A percentile compares a stretch with the other conserved stretches of the same genome.
phyloP scores from a whole-genome alignment of 2,113 vertebrate species.

The Pygoscelis adeliae region DNA sequence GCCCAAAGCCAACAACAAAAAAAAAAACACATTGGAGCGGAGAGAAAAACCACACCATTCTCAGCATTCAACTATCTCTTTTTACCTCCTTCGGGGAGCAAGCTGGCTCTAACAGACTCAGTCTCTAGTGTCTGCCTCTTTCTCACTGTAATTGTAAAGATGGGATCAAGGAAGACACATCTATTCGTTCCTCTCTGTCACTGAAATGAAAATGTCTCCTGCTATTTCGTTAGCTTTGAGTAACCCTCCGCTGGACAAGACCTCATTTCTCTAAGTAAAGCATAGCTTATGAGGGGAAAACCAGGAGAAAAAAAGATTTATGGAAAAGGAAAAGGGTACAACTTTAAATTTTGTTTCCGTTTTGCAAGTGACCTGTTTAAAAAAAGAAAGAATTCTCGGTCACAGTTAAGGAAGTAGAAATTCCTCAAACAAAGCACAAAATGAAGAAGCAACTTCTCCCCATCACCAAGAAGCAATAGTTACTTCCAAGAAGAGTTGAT shows the following conservation, averaged over 20 bases:
- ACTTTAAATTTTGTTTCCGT: neutral
- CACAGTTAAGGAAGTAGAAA: neutral
- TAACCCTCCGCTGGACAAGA: neutral
- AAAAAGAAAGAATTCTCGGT: neutral
- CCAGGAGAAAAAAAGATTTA: neutral
- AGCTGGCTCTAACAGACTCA: neutral
- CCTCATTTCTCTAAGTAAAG: neutral
- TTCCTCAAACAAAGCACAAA: neutral
- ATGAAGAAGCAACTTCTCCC: neutral
- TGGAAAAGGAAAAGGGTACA: neutral
- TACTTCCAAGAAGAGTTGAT: neutral
- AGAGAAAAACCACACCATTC: neutral
- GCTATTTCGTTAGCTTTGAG: neutral
- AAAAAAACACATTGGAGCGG: fast-evolving
- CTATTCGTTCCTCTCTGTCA: neutral
- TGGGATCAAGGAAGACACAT: neutral
- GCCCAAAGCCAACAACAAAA: neutral
- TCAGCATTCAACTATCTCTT: neutral
- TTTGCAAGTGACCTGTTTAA: neutral
- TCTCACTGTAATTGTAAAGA: neutral
- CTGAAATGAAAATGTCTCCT: constrained; percentile 2
- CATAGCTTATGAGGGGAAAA: neutral
- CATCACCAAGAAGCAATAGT: neutral
- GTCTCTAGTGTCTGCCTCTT: neutral
- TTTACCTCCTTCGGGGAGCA: neutral